Base-by-base conservation (phyloP, 2,113 vertebrate species). In the Cinclus mexicanus region DNA sequence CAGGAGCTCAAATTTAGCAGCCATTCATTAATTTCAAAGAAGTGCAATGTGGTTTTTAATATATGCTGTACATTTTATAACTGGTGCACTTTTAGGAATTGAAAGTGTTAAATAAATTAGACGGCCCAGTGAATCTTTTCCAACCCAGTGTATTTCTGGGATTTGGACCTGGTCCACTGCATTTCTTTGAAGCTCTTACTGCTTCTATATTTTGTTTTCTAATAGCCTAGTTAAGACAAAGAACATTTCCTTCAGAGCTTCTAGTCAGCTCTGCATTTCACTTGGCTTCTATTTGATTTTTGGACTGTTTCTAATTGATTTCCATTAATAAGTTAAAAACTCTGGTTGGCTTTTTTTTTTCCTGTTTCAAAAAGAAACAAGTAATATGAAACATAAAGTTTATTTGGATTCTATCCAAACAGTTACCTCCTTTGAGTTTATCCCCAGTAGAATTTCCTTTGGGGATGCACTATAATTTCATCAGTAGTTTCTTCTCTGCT, bases 201-300 rank as follows among this genome's bases (percentile, higher is more conserved):
- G 77, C 85, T 96, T 97, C 90, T 96, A 52, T 96, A 97, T 96
- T 97, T 97, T 94, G 87, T 92, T 96, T 92, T 97, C 67, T 95
- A 96, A 95, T 90, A 97, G 93, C 84, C 68, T 93, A 81, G 90
- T 97, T 94, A 97, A 98, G 69, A 96, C 85, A 96, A 97, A 97
- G 91, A 95, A 96, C 87, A 93, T 96, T 98, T 97, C 90, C 89
- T 94, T 95, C 79, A 90, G 83, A 93, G 67, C 47, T 63, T 93
- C 86, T 89, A 72, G 91, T 94, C 83, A 93, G 56, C 86, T 89
- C 70, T 92, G 76, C 77, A 56, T 91, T 79, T 82, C 41, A 52
- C 85, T 97, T 96, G 95, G 89, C 50, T 94, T 93, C 55, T 87
- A 60, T 96, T 91, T 83, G 81, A 96, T 95, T 95, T 96, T 91